These are phyloP conservation scores for Vespertilio murinus DNA, from an alignment of 2,797 vertebrate genomes.

Conservation along the genomic window DNA sequence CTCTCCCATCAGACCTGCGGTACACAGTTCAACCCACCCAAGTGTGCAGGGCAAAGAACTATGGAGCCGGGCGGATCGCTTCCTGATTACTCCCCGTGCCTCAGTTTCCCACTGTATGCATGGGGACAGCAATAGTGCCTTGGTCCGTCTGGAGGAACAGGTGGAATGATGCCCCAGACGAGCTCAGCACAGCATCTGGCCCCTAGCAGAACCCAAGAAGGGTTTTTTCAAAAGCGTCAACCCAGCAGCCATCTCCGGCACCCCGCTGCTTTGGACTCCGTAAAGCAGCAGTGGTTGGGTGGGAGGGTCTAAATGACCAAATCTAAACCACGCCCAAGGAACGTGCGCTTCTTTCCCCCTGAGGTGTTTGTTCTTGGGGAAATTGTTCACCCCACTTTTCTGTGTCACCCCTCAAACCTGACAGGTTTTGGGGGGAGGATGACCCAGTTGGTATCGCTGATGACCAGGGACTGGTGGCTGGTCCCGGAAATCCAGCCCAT, in stretches of 20 bases:
- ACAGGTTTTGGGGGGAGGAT: accelerated
- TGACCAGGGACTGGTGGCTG: background rate
- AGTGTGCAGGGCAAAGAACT: background rate
- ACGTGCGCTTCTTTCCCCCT: background rate
- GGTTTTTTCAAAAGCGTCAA: background rate
- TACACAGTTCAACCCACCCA: background rate
- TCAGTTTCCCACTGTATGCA: background rate
- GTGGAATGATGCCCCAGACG: no score
- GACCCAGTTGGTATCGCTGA: background rate
- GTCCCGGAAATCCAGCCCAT: background rate
- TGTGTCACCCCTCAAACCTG: background rate
- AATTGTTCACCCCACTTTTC: background rate
- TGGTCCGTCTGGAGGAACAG: background rate
- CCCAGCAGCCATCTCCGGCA: no score
- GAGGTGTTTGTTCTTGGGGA: background rate
- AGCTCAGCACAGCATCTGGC: no score
- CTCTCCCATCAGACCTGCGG: background rate
- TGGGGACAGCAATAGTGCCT: accelerated
- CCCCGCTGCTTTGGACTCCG: background rate
- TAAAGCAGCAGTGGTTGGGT: background rate
- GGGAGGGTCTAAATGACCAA: background rate
- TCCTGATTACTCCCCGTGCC: background rate
- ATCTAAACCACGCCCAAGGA: background rate
- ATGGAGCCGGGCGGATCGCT: background rate
- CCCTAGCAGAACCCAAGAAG: background rate